Conservation (phyloP, 2,113 vertebrate genomes). For the Leucoraja erinaceus region DNA sequence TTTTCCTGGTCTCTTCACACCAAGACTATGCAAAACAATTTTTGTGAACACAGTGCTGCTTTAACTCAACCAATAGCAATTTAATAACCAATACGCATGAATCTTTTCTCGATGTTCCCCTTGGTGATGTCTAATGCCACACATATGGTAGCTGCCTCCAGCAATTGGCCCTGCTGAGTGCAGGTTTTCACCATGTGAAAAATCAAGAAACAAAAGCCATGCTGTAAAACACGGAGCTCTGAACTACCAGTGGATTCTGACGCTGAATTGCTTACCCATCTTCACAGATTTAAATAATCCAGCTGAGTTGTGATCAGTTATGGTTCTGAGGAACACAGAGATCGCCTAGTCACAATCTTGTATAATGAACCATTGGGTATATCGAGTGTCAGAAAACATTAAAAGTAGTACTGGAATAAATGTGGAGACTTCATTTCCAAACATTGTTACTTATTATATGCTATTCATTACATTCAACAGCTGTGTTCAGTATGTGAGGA, state of each 20-base stretch:
- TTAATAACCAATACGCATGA: not conserved
- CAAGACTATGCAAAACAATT: not conserved
- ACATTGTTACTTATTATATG: not conserved
- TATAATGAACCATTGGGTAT: conserved; percentile 8
- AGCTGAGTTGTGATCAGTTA: not conserved
- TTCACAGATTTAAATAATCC: conserved; percentile 18
- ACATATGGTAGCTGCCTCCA: conserved; percentile 3
- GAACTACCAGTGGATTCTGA: not conserved
- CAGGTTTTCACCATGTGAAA: not conserved
- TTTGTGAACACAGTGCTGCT: not conserved
- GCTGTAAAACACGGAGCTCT: not conserved
- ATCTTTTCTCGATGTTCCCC: not conserved
- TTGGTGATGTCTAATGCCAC: not conserved
- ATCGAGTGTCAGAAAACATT: not conserved
- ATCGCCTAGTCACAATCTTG: not conserved
- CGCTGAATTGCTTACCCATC: not conserved
- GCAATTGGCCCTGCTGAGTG: not conserved
- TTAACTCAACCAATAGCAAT: not conserved
- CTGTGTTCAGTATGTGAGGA: not conserved
- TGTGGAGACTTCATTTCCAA: not conserved
- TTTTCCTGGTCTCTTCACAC: not conserved
- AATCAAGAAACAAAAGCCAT: not conserved
- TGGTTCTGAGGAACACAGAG: not conserved
- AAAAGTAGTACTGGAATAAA: not conserved
- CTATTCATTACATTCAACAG: not conserved